A percentile compares a stretch with the other conserved stretches of the same genome.
Evolutionary conservation across 2,113 vertebrate species (phyloP).

Genomic region (Lamprologus ornatipinnis): DNA sequence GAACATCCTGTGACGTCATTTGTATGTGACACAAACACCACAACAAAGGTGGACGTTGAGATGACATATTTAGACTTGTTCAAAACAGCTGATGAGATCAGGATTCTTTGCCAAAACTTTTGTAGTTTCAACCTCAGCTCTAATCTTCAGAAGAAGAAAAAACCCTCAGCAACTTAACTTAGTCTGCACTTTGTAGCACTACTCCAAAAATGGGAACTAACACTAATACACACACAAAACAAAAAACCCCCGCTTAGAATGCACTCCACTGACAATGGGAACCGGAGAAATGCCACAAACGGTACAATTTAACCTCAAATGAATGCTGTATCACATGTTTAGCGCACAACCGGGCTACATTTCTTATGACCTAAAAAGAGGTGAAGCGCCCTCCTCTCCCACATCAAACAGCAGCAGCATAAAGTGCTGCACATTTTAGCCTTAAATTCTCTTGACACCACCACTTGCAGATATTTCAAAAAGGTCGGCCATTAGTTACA

Average conservation of each 20-base stretch:
- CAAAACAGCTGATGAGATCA: not conserved
- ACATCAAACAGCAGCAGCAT: not conserved
- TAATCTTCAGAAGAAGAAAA: not conserved
- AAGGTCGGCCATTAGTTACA: not conserved
- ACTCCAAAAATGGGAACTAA: not conserved
- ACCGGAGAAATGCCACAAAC: not conserved
- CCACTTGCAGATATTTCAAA: not conserved
- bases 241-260: fast-evolving
- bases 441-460: not conserved
- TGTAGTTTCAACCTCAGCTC: not conserved
- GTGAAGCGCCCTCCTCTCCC: not conserved
- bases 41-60: not conserved
- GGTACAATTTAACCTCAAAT: not conserved
- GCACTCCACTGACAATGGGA: not conserved
- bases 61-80: not conserved
- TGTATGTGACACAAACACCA: not conserved
- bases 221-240: not conserved
- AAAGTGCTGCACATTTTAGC: not conserved
- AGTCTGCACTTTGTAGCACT: not conserved
- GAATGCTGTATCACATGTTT: not conserved
- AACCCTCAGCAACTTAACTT: not conserved
- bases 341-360: not conserved
- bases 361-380: not conserved
- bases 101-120: not conserved
- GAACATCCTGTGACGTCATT: not conserved